Base-by-base conservation (phyloP, 2,888 invertebrate species). In the Sminthurinus aureus region DNA sequence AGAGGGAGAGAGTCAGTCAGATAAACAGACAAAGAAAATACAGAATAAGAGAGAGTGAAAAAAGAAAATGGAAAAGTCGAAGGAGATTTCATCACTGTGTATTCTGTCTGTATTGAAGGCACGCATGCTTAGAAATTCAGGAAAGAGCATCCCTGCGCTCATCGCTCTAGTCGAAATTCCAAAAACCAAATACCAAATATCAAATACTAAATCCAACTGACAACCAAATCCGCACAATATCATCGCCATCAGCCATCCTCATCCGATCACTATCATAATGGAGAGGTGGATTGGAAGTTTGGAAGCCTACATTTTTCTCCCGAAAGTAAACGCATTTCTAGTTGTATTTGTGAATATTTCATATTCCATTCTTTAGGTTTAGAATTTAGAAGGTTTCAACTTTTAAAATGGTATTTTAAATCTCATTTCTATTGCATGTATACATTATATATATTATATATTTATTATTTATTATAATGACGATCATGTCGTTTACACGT, bases 41-140 rank as follows among this genome's bases (percentile, higher is more conserved):
- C 4, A 58, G 58, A 58, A 58, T 18, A 2, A 13, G 2, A 58
- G 1, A 15, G 15, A 2, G 58, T 6, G 18, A 18, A 9, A 18
- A 58, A 9, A 18, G 58, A 58, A 58, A 58, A 38, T 38, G 38
- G 38, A 58, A 58, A 58, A 58, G 58, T 58, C 58, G 15, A 58
- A 58, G 58, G 58, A 18, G 18, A 58, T 58, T 15, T 58, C 18
- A 15, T 58, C 58, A 18, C 13, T 58, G 58, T 38, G 38, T 38
- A 38, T 38, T 38, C 38, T 38, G 38, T 38, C 38, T 38, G 38
- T 67, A 8, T 0, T 13, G 24, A 71, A 71, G 24, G 71, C 71
- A 71, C 71, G 71, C 71, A 71, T 71, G 71, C 71, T 71, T 71
- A 9, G 22, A 11, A 22, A 12, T 13, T 58, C 58, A 58, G 58